phyloP scores from a whole-genome alignment of 2,888 invertebrate genomes.

The Ornithoptera alexandrae region DNA sequence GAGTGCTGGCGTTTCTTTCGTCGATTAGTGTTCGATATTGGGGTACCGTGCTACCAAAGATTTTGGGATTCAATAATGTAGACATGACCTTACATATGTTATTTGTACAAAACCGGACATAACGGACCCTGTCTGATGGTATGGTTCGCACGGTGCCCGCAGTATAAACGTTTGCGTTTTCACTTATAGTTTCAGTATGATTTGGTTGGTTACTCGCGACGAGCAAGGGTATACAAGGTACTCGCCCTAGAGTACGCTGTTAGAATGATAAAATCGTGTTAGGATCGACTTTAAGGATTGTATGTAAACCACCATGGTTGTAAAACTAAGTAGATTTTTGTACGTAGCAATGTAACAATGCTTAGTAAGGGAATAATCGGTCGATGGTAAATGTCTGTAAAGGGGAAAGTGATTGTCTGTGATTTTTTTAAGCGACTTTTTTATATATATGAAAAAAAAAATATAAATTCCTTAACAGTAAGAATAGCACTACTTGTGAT shows the following conservation, averaged over 20 bases:
- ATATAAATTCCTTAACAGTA: slow-evolving; percentile 76
- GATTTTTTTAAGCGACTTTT: slow-evolving; percentile 82
- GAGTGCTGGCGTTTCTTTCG: slow-evolving; percentile 8
- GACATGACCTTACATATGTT: neutral
- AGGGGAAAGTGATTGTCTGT: slow-evolving; percentile 78
- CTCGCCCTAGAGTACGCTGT: slow-evolving; percentile 53
- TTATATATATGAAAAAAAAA: slow-evolving; percentile 76
- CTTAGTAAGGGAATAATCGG: slow-evolving; percentile 71
- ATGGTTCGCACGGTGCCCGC: slow-evolving; percentile 32
- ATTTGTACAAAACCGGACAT: neutral
- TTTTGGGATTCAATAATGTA: neutral
- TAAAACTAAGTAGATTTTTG: slow-evolving; percentile 80
- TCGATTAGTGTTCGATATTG: slow-evolving; percentile 1
- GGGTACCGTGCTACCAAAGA: slow-evolving; percentile 13
- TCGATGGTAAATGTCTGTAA: slow-evolving; percentile 79
- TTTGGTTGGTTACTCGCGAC: slow-evolving; percentile 46
- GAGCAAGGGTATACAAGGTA: slow-evolving; percentile 53
- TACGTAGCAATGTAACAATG: slow-evolving; percentile 73
- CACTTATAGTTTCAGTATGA: slow-evolving; percentile 34
- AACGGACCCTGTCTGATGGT: neutral
- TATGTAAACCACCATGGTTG: slow-evolving; percentile 75
- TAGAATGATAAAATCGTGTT: slow-evolving; percentile 52
- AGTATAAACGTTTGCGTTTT: slow-evolving; percentile 30
- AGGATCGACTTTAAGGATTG: slow-evolving; percentile 54
- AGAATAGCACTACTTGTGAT: slow-evolving; percentile 81